Evolutionary conservation across 2,113 vertebrate genomes (phyloP).

Genomic region (Parus major): DNA sequence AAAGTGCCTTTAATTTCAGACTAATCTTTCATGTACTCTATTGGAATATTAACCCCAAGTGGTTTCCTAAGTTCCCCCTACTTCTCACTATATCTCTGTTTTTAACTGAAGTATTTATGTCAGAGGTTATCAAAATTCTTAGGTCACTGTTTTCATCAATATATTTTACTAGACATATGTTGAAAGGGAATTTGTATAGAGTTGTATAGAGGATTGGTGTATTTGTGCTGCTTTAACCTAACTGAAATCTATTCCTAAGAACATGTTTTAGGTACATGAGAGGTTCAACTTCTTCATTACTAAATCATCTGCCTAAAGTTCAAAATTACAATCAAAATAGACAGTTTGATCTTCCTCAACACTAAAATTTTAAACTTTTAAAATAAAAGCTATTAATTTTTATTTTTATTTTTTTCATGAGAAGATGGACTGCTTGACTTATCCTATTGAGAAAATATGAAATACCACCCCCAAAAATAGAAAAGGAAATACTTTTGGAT

Average conservation of each 20-base stretch:
- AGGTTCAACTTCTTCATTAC: neutral
- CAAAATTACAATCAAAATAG: neutral
- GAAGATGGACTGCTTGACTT: neutral
- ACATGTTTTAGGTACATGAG: neutral
- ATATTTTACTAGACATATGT: neutral
- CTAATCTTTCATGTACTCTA: conserved; percentile 64
- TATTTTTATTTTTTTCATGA: neutral
- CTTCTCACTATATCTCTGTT: conserved; percentile 57
- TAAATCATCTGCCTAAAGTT: neutral
- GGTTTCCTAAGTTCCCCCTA: conserved; percentile 35
- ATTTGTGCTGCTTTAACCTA: neutral
- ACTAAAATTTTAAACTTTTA: neutral
- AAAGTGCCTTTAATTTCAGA: conserved; percentile 66
- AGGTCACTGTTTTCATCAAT: conserved; percentile 55
- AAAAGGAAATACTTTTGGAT: neutral
- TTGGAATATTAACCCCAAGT: conserved; percentile 60
- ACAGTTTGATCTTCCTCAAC: neutral
- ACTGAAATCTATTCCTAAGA: neutral
- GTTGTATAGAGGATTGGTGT: neutral
- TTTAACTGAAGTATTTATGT: conserved; percentile 41
- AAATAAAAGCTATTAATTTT: neutral
- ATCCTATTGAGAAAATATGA: neutral
- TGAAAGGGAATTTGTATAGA: neutral
- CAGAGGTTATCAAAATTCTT: conserved; percentile 40
- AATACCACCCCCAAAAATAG: neutral